Evolutionary conservation across 2,797 vertebrate genomes (phyloP).

Genomic region (Glossophaga mutica): DNA sequence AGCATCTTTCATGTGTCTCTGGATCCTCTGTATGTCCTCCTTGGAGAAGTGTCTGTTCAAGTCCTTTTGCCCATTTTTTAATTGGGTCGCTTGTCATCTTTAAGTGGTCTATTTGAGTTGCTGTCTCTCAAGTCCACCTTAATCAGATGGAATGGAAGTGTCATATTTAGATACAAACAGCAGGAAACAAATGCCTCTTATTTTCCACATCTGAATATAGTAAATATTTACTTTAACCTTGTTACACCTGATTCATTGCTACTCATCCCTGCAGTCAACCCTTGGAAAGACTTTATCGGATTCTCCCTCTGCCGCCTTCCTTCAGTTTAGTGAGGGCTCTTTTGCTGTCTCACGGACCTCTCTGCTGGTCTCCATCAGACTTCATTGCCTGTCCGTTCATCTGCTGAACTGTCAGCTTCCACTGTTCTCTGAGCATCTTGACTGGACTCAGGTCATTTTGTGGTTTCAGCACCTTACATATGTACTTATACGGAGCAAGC

Average conservation of each 20-base stretch:
- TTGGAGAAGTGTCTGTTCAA: too few relatives aligned
- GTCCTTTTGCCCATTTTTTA: too few relatives aligned
- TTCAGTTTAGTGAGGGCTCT: background rate
- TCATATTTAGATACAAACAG: background rate
- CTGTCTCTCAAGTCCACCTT: background rate
- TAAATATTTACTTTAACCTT: background rate
- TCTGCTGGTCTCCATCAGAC: background rate
- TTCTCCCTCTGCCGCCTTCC: background rate
- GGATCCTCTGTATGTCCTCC: too few relatives aligned
- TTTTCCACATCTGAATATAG: background rate
- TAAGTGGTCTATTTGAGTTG: background rate
- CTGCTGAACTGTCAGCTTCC: background rate
- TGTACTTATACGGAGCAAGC: background rate
- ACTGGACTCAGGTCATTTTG: background rate
- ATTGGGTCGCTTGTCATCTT: background rate
- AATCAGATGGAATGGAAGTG: background rate
- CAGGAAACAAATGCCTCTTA: background rate
- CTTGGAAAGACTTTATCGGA: background rate
- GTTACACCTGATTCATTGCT: background rate
- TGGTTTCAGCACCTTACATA: background rate
- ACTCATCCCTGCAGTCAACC: background rate
- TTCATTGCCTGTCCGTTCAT: background rate
- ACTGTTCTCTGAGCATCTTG: background rate
- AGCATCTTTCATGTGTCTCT: too few relatives aligned
- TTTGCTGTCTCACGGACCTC: background rate